Base-by-base conservation (phyloP, 2,888 invertebrate genomes). In the Rhogogaster chlorosoma region DNA sequence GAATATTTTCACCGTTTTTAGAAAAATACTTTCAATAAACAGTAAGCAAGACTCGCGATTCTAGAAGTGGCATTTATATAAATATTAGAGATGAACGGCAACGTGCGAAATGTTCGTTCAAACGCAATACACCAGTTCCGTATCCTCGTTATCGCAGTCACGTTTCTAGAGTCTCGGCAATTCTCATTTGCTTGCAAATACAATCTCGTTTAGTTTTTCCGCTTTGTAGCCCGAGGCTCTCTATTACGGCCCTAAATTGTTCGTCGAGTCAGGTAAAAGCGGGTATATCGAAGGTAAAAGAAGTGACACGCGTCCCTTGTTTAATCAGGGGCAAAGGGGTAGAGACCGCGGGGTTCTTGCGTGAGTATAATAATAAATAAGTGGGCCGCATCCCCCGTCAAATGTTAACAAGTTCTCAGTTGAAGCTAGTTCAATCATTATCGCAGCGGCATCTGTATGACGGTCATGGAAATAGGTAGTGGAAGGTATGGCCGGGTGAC, bases 361-460 rank as follows among this genome's bases (percentile, higher is more conserved):
- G 61, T 12, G 6, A 4, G 53, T 53, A 53, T 61, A 26, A 26
- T 26, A 26, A 61, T 26, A 10, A 61, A 61, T 1, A 61, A 61
- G 12, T 7, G 10, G n/a, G 61, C 12, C 6, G 45, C 36, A 18
- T 26, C 15, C 45, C 45, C 12, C 45, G 18, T 53, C 22, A 1
- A n/a, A 77, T 77, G 2, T 53, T 53, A 18, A 18, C 53, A 29
- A 77, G 22, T 61, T 22, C 78, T 88, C 67, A 67, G 73, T 73
- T 42, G 29, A 29, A 77, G 77, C 29, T 77, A 77, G 89, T 86
- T 86, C 91, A 90, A 92, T 91, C 90, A 92, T 93, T 93, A 93
- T 91, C 90, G 90, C 93, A 93, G 93, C 93, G 93, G 89, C 93
- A 93, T 93, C 93, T 93, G 92, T 92, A 92, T 91, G 91, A 88